Evolutionary conservation across 2,888 invertebrate genomes (phyloP).

Genomic region (Campoletis raptor): DNA sequence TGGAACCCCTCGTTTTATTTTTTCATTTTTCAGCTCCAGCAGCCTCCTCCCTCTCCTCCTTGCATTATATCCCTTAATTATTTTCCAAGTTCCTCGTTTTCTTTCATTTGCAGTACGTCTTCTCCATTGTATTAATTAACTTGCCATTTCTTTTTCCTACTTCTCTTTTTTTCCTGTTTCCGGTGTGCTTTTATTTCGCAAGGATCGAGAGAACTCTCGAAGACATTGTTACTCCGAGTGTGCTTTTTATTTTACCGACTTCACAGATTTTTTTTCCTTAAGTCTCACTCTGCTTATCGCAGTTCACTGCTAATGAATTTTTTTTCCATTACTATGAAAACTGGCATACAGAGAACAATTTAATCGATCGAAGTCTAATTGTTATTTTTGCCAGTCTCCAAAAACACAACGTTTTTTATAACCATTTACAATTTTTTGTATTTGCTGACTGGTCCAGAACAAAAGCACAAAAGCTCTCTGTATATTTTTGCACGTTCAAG

Average conservation of each 20-base stretch:
- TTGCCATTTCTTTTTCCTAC: conserved; percentile 22
- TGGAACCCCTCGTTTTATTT: conserved; percentile 31
- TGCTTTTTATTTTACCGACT: background rate
- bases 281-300: background rate
- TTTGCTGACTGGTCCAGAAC: background rate
- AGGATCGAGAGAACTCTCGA: background rate
- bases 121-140: conserved; percentile 47
- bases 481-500: background rate
- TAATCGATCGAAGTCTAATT: background rate
- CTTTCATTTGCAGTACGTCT: background rate
- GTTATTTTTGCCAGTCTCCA: background rate
- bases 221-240: background rate
- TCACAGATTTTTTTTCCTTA: background rate
- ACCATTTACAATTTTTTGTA: background rate
- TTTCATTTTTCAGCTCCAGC: background rate
- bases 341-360: background rate
- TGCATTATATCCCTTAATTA: conserved; percentile 41
- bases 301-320: background rate
- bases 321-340: background rate
- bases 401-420: background rate
- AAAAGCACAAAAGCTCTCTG: background rate
- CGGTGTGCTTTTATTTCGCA: background rate
- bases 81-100: conserved; percentile 15
- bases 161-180: background rate
- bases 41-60: background rate